Evolutionary conservation across 2,797 vertebrate genomes (phyloP).

Genomic region (Ambastaia sidthimunki): DNA sequence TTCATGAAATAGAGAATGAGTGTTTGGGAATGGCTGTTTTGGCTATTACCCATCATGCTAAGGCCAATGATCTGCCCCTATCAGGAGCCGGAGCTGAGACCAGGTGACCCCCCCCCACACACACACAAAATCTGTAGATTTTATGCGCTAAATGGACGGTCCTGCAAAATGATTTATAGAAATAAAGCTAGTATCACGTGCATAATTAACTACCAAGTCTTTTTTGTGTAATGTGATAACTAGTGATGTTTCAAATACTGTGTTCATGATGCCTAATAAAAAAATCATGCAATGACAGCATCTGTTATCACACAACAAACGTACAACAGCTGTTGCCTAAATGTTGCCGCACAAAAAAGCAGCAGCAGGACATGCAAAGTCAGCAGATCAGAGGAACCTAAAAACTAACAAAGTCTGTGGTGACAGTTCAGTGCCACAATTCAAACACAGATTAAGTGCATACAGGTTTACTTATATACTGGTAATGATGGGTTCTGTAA

Average conservation of each 20-base stretch:
- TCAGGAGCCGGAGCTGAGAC: slow-evolving; percentile 82
- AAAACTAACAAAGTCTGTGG: neutral
- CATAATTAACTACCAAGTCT: too few species aligned
- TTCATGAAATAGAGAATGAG: slow-evolving; percentile 95
- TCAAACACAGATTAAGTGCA: neutral
- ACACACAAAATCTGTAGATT: neutral
- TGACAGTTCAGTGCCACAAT: neutral
- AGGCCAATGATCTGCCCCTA: slow-evolving; percentile 75
- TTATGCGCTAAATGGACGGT: neutral
- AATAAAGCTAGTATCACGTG: neutral
- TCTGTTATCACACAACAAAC: neutral
- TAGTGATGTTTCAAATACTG: too few species aligned
- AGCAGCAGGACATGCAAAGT: neutral
- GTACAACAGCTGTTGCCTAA: neutral
- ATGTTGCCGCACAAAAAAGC: neutral
- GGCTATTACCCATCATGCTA: slow-evolving; percentile 90
- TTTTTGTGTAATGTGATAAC: neutral
- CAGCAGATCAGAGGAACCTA: neutral
- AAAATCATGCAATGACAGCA: neutral
- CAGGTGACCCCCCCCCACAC: slow-evolving; percentile 75
- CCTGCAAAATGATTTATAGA: neutral
- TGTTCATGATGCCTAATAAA: neutral
- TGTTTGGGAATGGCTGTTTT: slow-evolving; percentile 98
- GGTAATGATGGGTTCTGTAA: neutral
- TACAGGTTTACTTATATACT: neutral